Evolutionary conservation across 2,888 invertebrate genomes (phyloP).

Genomic region (Aphrophora alni): DNA sequence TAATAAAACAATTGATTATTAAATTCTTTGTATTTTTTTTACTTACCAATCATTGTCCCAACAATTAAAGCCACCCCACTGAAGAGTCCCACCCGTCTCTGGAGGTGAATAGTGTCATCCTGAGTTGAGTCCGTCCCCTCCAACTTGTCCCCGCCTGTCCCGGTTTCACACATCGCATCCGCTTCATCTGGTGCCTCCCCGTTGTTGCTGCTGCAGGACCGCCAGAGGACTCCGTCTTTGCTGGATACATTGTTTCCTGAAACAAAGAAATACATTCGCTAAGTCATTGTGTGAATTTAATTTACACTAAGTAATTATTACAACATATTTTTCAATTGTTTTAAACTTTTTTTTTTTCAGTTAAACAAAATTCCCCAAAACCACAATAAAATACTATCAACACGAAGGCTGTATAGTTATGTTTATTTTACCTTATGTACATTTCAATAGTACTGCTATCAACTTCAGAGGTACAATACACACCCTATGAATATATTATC

Average conservation of each 20-base stretch:
- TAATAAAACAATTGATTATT: no score
- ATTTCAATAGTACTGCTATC: no score
- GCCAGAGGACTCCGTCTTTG: conserved; percentile 29
- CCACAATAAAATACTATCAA: no score
- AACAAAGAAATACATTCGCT: conserved; percentile 15
- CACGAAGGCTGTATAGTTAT: no score
- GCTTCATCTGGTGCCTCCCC: conserved; percentile 45
- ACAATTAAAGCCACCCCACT: conserved; percentile 99
- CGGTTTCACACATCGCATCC: conserved; percentile 43
- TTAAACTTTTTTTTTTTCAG: no score
- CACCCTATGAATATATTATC: no score
- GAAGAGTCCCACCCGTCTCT: conserved; percentile 99
- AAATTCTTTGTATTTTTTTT: no score
- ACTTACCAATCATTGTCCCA: conserved; percentile 93
- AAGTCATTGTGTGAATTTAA: no score
- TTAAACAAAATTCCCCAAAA: no score
- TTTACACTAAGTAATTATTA: background rate
- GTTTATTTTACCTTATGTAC: no score
- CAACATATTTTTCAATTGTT: background rate
- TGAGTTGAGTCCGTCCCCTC: conserved; percentile 92
- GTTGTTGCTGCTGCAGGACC: conserved; percentile 44
- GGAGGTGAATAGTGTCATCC: conserved; percentile 98
- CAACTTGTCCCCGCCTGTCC: conserved; percentile 65
- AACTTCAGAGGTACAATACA: no score
- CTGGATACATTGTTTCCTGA: conserved; percentile 48